Conservation (phyloP, 2,888 invertebrate species). For the Orchesella flavescens region DNA sequence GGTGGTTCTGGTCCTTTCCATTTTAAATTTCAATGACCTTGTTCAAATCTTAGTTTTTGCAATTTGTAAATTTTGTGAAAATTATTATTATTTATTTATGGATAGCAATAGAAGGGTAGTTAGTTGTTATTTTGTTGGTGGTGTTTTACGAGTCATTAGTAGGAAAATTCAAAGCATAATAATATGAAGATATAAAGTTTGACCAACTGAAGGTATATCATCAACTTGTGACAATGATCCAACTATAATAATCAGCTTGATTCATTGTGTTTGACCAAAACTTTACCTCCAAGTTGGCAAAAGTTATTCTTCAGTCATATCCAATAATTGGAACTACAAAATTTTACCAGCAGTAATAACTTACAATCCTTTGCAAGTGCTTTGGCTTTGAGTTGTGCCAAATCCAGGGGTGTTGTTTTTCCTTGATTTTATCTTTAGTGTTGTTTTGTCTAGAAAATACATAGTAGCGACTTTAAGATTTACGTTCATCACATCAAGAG, state of each 20-base stretch:
- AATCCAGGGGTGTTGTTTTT: slow-evolving; percentile 20
- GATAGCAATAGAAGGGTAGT: not conserved
- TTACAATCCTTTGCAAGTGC: slow-evolving; percentile 38
- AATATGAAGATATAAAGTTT: too few relatives aligned
- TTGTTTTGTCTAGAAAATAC: too few relatives aligned
- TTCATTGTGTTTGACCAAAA: too few relatives aligned
- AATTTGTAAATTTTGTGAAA: not conserved
- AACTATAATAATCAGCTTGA: too few relatives aligned
- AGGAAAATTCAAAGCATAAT: too few relatives aligned
- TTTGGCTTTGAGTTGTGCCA: slow-evolving; percentile 59
- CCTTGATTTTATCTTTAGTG: not conserved
- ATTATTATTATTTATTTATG: not conserved
- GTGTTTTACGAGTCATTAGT: not conserved
- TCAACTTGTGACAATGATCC: too few relatives aligned
- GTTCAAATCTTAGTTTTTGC: slow-evolving; percentile 73
- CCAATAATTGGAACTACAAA: too few relatives aligned
- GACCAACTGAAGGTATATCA: too few relatives aligned
- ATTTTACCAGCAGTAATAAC: not conserved
- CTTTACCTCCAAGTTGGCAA: too few relatives aligned
- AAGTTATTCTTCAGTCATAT: too few relatives aligned
- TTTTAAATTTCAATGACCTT: slow-evolving; percentile 98
- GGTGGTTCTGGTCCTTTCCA: slow-evolving; percentile 86
- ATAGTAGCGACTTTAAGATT: too few relatives aligned
- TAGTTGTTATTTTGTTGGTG: not conserved
- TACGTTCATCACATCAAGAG: too few relatives aligned